Base-by-base conservation (phyloP, 2,888 invertebrate genomes). In the Nematopogon swammerdamellus region DNA sequence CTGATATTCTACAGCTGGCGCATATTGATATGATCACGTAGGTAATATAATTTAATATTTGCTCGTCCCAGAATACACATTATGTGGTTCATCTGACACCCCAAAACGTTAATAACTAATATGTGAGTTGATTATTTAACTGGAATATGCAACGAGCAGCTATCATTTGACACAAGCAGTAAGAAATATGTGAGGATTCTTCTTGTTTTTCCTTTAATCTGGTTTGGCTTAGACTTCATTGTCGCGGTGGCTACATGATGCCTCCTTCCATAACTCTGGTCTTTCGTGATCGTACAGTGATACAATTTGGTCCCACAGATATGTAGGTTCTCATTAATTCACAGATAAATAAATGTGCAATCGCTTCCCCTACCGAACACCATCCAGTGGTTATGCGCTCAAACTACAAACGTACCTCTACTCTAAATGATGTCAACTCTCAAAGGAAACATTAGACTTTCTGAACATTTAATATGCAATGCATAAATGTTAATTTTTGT, bases 401-500 rank as follows among this genome's bases (percentile, higher is more conserved):
- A 80, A 80, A 80, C 75, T 77, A 73, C 70, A 79, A 79, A 79
- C 76, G 76, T 72, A 71, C 70, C 69, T 67, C 63, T n/a, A n/a
- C n/a, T n/a, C n/a, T n/a, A n/a, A 67, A 71, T 68, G 65, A 71
- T 68, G 67, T 73, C 67, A 68, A n/a, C n/a, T 72, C 63, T 76
- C 68, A 68, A 74, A 72, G 44, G 19, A 44, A 44, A 44, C 19
- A 44, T 44, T 44, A 19, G 18, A 19, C 19, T 46, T 47, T 68
- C 45, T 70, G 68, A 68, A 76, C 68, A 76, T 71, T 67, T 68
- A 73, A 75, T 80, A 81, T 77, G 79, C 79, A 77, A 80, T 80
- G 81, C 80, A 81, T 81, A 81, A 81, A 81, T 81, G 81, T 82
- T 81, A 82, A 81, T 82, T 81, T 86, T 85, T 86, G 85, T 86